Evolutionary conservation across 2,888 invertebrate genomes (phyloP).

Genomic region (Macrosiphum euphorbiae): DNA sequence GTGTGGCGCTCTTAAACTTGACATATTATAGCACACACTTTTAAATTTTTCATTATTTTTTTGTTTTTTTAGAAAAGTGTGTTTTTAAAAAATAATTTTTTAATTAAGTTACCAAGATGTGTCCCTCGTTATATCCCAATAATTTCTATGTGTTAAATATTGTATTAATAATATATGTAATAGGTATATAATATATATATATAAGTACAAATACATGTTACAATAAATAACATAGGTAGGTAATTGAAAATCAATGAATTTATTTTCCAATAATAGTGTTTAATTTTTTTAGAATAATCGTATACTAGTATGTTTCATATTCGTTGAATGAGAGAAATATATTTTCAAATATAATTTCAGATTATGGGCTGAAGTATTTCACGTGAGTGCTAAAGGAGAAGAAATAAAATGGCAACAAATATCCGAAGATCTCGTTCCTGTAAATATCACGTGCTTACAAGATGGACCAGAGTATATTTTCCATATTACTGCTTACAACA

Average conservation of each 20-base stretch:
- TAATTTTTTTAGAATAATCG: background rate
- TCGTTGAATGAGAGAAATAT: background rate
- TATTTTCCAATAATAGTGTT: background rate
- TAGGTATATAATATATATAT: background rate
- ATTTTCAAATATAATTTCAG: constrained; percentile 73
- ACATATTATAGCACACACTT: too few relatives aligned
- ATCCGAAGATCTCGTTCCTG: constrained; percentile 97
- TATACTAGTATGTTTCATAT: background rate
- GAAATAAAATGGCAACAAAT: constrained; percentile 98
- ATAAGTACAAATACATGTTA: background rate
- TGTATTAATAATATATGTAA: background rate
- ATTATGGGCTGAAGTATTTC: constrained; percentile 98
- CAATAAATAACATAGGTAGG: background rate
- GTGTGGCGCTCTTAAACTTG: too few relatives aligned
- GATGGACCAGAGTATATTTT: constrained; percentile 97
- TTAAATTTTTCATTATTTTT: too few relatives aligned
- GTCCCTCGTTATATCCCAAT: background rate
- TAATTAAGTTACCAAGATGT: background rate
- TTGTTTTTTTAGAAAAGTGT: too few relatives aligned
- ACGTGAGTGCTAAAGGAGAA: constrained; percentile 93
- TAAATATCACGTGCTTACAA: constrained; percentile 97
- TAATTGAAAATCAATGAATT: background rate
- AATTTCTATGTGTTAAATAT: background rate
- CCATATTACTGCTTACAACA: constrained; percentile 99
- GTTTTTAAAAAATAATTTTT: too few relatives aligned